Evolutionary conservation across 2,888 invertebrate genomes (phyloP).

Genomic region (Pammene aurita): DNA sequence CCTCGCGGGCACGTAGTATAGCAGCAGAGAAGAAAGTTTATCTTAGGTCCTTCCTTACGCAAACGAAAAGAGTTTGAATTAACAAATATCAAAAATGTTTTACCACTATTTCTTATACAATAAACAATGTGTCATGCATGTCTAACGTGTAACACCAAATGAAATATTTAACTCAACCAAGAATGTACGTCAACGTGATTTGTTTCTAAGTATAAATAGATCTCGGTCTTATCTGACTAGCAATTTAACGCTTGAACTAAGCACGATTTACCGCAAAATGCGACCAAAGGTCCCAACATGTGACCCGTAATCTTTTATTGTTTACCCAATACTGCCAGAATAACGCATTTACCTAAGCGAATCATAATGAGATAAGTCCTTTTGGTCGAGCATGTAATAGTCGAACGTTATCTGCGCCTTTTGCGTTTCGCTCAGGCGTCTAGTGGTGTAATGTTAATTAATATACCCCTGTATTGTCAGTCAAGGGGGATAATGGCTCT

Average conservation of each 20-base stretch:
- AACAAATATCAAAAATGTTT: too few relatives aligned
- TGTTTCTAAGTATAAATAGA: too few relatives aligned
- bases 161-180: too few relatives aligned
- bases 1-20: too few relatives aligned
- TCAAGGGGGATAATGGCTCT: slow-evolving; percentile 7
- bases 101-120: too few relatives aligned
- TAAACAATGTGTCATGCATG: too few relatives aligned
- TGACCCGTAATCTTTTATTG: slow-evolving; percentile 35
- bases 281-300: slow-evolving; percentile 7
- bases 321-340: slow-evolving; percentile 14
- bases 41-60: too few relatives aligned
- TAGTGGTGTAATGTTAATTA: slow-evolving; percentile 38
- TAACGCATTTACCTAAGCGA: not conserved
- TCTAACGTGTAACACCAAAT: too few relatives aligned
- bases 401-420: slow-evolving; percentile 34
- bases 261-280: slow-evolving; percentile 28
- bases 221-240: not conserved
- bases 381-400: slow-evolving; percentile 3
- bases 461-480: slow-evolving; percentile 27
- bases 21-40: too few relatives aligned
- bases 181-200: too few relatives aligned
- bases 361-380: slow-evolving; percentile 12
- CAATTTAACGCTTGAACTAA: slow-evolving; percentile 25
- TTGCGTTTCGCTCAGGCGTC: slow-evolving; percentile 31
- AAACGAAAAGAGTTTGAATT: too few relatives aligned